A percentile compares a stretch with the other conserved stretches of the same genome.
Conservation (phyloP, 2,113 vertebrate species). For the Nibea albiflora region DNA sequence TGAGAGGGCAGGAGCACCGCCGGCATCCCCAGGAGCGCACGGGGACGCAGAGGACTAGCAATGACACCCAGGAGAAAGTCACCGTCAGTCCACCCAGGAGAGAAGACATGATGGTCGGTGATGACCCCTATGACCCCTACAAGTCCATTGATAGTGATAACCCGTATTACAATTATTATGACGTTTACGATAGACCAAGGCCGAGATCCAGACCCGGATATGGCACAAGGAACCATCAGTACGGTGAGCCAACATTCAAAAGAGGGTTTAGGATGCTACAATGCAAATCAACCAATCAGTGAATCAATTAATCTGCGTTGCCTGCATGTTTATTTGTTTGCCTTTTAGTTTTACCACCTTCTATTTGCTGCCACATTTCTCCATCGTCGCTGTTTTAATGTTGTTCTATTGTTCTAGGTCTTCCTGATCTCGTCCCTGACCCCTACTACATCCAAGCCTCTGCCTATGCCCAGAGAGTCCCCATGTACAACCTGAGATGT, state of each 20-base stretch:
- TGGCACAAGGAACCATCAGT: slow-evolving; percentile 93
- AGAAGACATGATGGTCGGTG: slow-evolving; percentile 91
- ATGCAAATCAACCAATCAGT: not conserved
- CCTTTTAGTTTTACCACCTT: not conserved
- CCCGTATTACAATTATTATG: slow-evolving; percentile 95
- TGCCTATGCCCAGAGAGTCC: slow-evolving; percentile 92
- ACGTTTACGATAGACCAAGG: slow-evolving; percentile 91
- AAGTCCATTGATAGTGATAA: slow-evolving; percentile 93
- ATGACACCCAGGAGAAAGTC: slow-evolving; percentile 64
- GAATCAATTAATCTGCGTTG: not conserved
- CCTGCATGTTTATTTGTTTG: not conserved
- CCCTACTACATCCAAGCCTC: slow-evolving; percentile 97
- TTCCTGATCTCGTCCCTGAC: slow-evolving; percentile 97
- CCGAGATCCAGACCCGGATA: slow-evolving; percentile 90
- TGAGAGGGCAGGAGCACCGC: slow-evolving; percentile 64
- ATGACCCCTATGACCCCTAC: slow-evolving; percentile 94
- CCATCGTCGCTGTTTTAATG: not conserved
- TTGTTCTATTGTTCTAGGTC: slow-evolving; percentile 82
- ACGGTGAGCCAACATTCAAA: slow-evolving; percentile 86
- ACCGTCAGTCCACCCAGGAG: slow-evolving; percentile 60
- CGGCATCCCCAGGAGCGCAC: slow-evolving; percentile 59
- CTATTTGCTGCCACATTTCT: not conserved
- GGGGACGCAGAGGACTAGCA: slow-evolving; percentile 52
- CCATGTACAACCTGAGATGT: slow-evolving; percentile 98
- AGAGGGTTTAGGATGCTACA: not conserved